Percentiles rank a stretch among this genome's conserved stretches.
These are phyloP conservation scores for Megamerina dolium DNA, from an alignment of 2,888 invertebrate species.

Conservation along the genomic window DNA sequence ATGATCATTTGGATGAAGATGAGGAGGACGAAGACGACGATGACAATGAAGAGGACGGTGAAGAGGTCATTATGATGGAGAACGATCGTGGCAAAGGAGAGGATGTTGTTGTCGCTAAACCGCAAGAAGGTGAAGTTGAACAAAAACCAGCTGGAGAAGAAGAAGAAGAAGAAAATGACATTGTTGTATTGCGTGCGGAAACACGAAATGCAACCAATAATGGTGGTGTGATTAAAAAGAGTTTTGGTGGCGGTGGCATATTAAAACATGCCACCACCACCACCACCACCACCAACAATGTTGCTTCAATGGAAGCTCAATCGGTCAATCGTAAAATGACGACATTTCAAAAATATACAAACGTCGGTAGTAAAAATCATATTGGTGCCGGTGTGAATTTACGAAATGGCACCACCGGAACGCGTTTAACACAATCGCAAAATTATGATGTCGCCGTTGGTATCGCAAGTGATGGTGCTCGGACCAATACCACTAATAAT, in stretches of 20 bases:
- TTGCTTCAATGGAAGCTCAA: not conserved
- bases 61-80: constrained; percentile 6
- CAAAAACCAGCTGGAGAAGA: too few relatives aligned
- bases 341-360: constrained; percentile 16
- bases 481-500: constrained; percentile 8
- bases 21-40: constrained; percentile 39
- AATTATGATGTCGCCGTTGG: not conserved
- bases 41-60: constrained; percentile 21
- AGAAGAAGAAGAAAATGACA: constrained; percentile 9
- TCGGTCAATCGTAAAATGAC: constrained; percentile 14
- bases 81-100: not conserved
- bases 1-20: constrained; percentile 33
- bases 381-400: too few relatives aligned
- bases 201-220: constrained; percentile 2
- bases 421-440: not conserved
- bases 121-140: not conserved
- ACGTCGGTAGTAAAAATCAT: not conserved
- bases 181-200: constrained; percentile 6
- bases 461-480: not conserved
- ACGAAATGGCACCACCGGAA: not conserved
- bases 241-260: too few relatives aligned
- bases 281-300: not conserved
- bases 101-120: not conserved
- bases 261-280: constrained; percentile 5
- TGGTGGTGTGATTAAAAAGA: not conserved